A percentile compares a stretch with the other conserved stretches of the same genome.
phyloP scores from a whole-genome alignment of 2,113 vertebrate species.

The Dicaeum eximium region DNA sequence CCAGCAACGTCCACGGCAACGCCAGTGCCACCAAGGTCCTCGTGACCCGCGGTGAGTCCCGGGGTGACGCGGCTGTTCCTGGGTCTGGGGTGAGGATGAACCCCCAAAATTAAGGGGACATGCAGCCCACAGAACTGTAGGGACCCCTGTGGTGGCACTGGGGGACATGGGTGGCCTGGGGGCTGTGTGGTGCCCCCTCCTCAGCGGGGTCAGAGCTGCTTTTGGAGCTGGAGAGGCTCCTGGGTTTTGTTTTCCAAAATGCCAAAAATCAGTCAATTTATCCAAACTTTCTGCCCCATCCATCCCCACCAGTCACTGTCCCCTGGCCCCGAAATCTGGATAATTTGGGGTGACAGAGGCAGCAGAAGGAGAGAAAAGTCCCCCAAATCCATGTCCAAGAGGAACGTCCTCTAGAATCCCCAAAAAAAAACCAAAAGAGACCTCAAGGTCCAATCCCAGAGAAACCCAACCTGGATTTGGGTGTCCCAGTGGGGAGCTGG shows the following conservation, averaged over 20 bases:
- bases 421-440: rapidly evolving
- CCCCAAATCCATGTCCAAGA: rapidly evolving
- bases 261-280: rapidly evolving
- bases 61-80: rapidly evolving
- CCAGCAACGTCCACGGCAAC: conserved; percentile 43
- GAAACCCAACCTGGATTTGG: neutral
- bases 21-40: conserved; percentile 26
- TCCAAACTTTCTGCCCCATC: rapidly evolving
- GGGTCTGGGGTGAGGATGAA: rapidly evolving
- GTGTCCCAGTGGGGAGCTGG: neutral
- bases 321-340: rapidly evolving
- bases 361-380: neutral
- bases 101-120: rapidly evolving
- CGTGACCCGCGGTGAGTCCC: conserved; percentile 23
- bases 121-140: rapidly evolving
- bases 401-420: neutral
- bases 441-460: neutral
- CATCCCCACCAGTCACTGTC: rapidly evolving
- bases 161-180: rapidly evolving
- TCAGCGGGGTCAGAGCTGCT: rapidly evolving
- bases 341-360: neutral
- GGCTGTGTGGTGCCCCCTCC: rapidly evolving
- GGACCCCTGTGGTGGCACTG: neutral
- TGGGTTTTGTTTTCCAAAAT: rapidly evolving
- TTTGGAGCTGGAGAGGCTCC: rapidly evolving